Base-by-base conservation (phyloP, 2,797 vertebrate species). In the Varecia variegata region DNA sequence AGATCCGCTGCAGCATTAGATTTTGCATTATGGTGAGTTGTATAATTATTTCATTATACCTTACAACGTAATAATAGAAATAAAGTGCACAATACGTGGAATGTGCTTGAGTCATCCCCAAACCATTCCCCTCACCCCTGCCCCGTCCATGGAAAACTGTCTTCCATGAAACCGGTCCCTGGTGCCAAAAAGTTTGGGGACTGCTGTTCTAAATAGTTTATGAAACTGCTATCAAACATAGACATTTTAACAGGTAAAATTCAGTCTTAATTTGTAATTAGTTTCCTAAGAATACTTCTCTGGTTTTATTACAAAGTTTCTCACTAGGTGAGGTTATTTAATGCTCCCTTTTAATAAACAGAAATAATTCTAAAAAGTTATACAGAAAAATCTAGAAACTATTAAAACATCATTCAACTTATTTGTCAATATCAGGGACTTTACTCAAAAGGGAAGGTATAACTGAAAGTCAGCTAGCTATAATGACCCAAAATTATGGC, bases 301-400 rank as follows among this genome's bases (percentile, higher is more conserved):
- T 40, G 12, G 30, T 74, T 95, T 83, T 82, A 91, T 60, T 74
- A 85, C 56, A 54, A 77, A 32, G 5, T 71, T 80, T 74, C 74
- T 38, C 32, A 62, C 32, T 90, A 54, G 32, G 50, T 60, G 47
- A 79, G 50, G 7, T 67, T 89, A 80, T 68, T 95, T 85, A 71
- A 35, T 25, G 17, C 86, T 82, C 50, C 84, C 3, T 68, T 90
- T 97, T 79, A 95, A 92, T 43, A 79, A 65, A 40, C 5, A 85
- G 52, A 97, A 95, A 86, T 67, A 45, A 38, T 82, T 87, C 43
- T 81, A 80, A 83, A 68, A 97, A 84, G 5, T 47, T 77, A 93
- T 0, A 85, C 2, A 4, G 13, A 4, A 74, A 94, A 93, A 45
- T 77, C 25, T 56, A 76, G 71, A 95, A 94, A 21, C 90, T 89